These are phyloP conservation scores for Epinephelus cyanopodus DNA, from an alignment of 2,113 vertebrate genomes.

Conservation along the genomic window DNA sequence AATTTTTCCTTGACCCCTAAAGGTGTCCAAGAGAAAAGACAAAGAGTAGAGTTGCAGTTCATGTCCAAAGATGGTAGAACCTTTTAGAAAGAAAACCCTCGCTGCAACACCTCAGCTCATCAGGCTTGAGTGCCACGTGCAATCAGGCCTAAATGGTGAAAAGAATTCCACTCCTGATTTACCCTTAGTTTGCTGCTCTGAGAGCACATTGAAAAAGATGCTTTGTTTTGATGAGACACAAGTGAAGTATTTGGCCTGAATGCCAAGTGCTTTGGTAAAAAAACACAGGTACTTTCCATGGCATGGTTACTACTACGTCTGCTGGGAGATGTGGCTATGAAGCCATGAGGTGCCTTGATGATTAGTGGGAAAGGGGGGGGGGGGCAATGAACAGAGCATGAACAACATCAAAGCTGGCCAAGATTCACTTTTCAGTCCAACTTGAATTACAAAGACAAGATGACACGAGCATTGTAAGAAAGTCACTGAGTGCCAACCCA, in stretches of 20 bases:
- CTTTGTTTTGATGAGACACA: conserved; percentile 11
- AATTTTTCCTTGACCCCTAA: too few relatives aligned
- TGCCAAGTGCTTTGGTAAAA: neutral
- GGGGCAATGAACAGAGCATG: neutral
- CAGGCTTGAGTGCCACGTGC: conserved; percentile 11
- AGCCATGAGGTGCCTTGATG: neutral
- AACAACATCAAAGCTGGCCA: neutral
- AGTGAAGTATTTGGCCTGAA: conserved; percentile 9
- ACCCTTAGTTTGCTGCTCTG: conserved; percentile 9
- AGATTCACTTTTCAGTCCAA: conserved; percentile 1
- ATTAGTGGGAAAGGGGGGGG: neutral
- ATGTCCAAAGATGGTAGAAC: neutral
- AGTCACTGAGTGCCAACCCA: neutral
- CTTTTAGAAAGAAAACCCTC: neutral
- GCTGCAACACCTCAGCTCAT: neutral
- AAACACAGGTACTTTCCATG: neutral
- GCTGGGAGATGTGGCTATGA: neutral
- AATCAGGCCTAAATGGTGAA: conserved; percentile 29
- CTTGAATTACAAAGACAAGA: neutral
- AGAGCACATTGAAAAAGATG: neutral
- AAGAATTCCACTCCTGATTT: neutral
- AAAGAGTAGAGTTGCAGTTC: neutral
- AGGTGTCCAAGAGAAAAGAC: neutral
- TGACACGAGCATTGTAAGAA: neutral
- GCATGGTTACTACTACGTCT: neutral